Evolutionary conservation across 2,888 invertebrate genomes (phyloP).

Genomic region (Dynastes hyllus): DNA sequence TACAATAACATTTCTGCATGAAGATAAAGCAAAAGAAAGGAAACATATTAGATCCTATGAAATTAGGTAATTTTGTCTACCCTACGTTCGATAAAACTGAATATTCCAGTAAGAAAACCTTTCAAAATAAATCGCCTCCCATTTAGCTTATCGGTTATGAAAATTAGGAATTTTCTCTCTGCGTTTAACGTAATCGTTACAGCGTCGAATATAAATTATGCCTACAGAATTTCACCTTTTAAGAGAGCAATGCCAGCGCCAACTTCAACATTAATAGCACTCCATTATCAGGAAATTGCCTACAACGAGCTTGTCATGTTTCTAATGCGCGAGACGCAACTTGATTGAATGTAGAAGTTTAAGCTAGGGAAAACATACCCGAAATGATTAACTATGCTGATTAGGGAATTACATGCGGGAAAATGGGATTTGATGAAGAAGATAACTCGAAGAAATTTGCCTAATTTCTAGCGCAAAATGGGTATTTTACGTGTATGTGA

Average conservation of each 20-base stretch:
- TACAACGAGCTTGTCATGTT: slow-evolving; percentile 36
- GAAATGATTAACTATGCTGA: slow-evolving; percentile 31
- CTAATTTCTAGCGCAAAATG: neutral
- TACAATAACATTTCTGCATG: too few species aligned
- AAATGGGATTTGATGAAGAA: slow-evolving; percentile 23
- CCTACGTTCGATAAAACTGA: neutral
- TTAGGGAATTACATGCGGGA: slow-evolving; percentile 3
- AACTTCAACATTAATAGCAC: slow-evolving; percentile 31
- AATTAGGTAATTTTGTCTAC: neutral
- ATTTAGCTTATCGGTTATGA: neutral
- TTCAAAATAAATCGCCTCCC: neutral
- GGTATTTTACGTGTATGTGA: neutral
- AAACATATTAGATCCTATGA: too few species aligned
- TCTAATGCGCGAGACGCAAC: slow-evolving; percentile 3
- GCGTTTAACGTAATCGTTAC: slow-evolving; percentile 27
- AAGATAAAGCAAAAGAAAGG: too few species aligned
- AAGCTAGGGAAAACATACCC: slow-evolving; percentile 12
- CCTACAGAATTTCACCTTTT: slow-evolving; percentile 12
- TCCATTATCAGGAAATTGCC: slow-evolving; percentile 40
- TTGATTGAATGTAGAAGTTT: slow-evolving; percentile 3
- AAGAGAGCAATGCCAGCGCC: slow-evolving; percentile 20
- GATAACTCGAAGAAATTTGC: slow-evolving; percentile 14
- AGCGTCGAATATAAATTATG: slow-evolving; percentile 29
- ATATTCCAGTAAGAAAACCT: neutral
- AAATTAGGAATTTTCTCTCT: slow-evolving; percentile 20